phyloP scores from a whole-genome alignment of 1,140 invertebrate genomes.

The Saccostrea cuccullata region DNA sequence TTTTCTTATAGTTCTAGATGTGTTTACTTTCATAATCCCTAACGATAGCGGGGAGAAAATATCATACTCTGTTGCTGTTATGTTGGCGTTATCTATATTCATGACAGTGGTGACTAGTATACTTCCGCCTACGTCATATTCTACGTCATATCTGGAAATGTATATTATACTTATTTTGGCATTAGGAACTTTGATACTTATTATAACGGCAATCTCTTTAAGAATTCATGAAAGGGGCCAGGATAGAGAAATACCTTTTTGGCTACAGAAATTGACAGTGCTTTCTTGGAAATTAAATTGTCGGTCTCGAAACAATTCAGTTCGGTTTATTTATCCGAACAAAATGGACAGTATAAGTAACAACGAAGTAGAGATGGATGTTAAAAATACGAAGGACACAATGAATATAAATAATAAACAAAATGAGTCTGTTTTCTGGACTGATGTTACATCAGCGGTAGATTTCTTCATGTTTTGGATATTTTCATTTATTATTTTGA shows the following conservation, averaged over 20 bases:
- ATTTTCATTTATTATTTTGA: background rate
- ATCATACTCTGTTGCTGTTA: conserved; percentile 49
- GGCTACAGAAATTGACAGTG: background rate
- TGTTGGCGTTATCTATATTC: conserved; percentile 50
- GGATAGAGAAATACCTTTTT: background rate
- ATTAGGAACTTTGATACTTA: conserved; percentile 5
- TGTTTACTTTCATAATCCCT: conserved; percentile 49
- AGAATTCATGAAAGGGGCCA: background rate
- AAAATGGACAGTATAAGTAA: too few relatives aligned
- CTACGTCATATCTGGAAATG: conserved; percentile 30
- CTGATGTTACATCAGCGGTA: conserved; percentile 13
- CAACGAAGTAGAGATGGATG: background rate
- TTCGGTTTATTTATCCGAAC: too few relatives aligned
- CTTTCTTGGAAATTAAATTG: conserved; percentile 15
- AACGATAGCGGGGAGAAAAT: conserved; percentile 53
- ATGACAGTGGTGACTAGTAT: conserved; percentile 32
- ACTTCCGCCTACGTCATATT: conserved; percentile 48
- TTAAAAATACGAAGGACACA: background rate
- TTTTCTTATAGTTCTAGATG: conserved; percentile 45
- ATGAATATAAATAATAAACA: background rate
- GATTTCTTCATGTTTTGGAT: conserved; percentile 36
- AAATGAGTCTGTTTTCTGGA: background rate
- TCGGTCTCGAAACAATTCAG: background rate
- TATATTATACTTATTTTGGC: conserved; percentile 5
- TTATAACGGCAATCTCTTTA: conserved; percentile 19